Evolutionary conservation across 1,140 invertebrate genomes (phyloP).

Genomic region (Drosophila subpulchrella): DNA sequence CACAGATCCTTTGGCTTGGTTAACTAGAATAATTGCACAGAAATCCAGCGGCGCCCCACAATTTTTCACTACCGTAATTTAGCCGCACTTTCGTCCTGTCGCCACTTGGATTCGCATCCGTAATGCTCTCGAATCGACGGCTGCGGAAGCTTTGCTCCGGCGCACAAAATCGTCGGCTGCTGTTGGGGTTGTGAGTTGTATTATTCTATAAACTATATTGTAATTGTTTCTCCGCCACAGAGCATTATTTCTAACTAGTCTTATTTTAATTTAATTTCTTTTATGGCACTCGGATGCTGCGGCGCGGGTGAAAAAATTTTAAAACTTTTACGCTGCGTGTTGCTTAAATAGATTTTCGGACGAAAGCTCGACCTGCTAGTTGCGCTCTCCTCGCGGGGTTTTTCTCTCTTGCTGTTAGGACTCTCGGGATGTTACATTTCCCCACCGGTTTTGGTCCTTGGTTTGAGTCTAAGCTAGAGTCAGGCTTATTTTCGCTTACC

Average conservation of each 20-base stretch:
- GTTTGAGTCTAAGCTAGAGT: not conserved
- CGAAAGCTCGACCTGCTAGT: constrained; percentile 21
- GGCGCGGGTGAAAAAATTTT: constrained; percentile 22
- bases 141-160: constrained; percentile 59
- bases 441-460: constrained; percentile 8
- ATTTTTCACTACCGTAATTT: constrained; percentile 75
- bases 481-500: not conserved
- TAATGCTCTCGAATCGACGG: constrained; percentile 70
- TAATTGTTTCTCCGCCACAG: constrained; percentile 7
- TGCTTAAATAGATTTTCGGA: constrained; percentile 35
- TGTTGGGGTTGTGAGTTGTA: constrained; percentile 60
- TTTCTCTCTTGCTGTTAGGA: constrained; percentile 7
- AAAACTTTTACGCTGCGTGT: constrained; percentile 28
- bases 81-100: constrained; percentile 34
- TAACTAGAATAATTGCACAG: constrained; percentile 64
- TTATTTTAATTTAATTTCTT: not conserved
- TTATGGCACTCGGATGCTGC: constrained; percentile 23
- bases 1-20: constrained; percentile 50
- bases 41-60: constrained; percentile 30
- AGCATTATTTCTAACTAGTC: not conserved
- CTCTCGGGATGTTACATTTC: constrained; percentile 1
- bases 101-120: constrained; percentile 41
- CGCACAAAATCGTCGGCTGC: constrained; percentile 68
- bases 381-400: not conserved
- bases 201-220: constrained; percentile 14